Evolutionary conservation across 1,140 invertebrate genomes (phyloP).

Genomic region (Samia ricini): DNA sequence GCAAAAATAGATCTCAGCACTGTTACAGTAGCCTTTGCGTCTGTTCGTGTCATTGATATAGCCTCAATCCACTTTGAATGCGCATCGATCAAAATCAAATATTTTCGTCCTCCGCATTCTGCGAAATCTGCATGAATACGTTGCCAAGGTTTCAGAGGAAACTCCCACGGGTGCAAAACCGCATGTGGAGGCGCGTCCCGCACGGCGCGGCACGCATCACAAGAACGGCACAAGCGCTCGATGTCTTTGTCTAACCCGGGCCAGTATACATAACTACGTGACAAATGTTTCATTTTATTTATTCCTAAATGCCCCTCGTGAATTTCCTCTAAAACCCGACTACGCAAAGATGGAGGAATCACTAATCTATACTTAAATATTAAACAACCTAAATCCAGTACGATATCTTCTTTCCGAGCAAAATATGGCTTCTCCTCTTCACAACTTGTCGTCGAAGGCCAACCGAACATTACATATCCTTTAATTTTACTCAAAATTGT

Average conservation of each 20-base stretch:
- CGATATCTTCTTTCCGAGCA: neutral
- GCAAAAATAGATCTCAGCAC: no score
- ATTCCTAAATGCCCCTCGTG: neutral
- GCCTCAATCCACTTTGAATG: no score
- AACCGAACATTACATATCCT: conserved; percentile 2
- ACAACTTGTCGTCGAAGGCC: neutral
- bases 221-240: conserved; percentile 29
- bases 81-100: conserved; percentile 32
- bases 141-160: no score
- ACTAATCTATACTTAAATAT: neutral
- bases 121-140: no score
- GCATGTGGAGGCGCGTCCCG: conserved; percentile 32
- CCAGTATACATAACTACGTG: conserved; percentile 3
- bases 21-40: no score
- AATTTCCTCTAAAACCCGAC: neutral
- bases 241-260: conserved; percentile 58
- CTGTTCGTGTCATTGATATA: no score
- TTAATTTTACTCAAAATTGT: conserved; percentile 4
- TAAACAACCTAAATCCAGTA: neutral
- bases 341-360: neutral
- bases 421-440: neutral
- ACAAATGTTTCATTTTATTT: neutral
- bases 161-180: conserved; percentile 31
- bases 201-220: conserved; percentile 30
- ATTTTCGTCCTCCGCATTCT: no score